Evolutionary conservation across 2,888 invertebrate genomes (phyloP).

Genomic region (Bibio marci): DNA sequence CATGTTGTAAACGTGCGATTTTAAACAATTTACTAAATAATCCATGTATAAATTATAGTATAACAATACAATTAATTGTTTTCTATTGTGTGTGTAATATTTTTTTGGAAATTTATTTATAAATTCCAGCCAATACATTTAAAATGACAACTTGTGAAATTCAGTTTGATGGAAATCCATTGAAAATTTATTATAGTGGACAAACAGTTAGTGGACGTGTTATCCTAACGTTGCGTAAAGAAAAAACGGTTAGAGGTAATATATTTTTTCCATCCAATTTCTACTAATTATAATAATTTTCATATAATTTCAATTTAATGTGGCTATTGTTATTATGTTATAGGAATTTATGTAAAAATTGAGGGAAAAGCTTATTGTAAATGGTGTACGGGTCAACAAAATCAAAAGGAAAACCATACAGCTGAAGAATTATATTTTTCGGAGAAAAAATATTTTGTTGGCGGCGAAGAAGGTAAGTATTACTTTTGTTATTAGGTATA

Average conservation of each 20-base stretch:
- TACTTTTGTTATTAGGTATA: no score
- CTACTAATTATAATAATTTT: no score
- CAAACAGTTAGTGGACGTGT: conserved; percentile 2
- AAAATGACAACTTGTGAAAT: neutral
- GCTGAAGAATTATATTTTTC: neutral
- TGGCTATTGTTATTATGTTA: no score
- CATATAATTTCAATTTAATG: no score
- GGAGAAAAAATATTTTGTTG: conserved; percentile 1
- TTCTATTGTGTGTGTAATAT: no score
- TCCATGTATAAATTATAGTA: no score
- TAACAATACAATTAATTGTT: no score
- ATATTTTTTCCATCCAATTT: neutral
- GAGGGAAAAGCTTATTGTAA: no score
- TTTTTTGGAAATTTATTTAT: no score
- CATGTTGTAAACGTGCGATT: no score
- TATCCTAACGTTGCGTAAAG: neutral
- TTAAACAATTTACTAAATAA: no score
- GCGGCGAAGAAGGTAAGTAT: neutral
- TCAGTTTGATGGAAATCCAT: conserved; percentile 1
- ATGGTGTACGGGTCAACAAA: neutral
- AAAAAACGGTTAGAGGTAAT: conserved; percentile 4
- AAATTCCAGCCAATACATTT: no score
- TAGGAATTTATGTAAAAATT: neutral
- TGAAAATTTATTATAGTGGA: conserved; percentile 2
- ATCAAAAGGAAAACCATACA: neutral